Percentiles rank a stretch among this genome's conserved stretches.
These are phyloP conservation scores for Microvelia longipes DNA, from an alignment of 1,140 invertebrate species.

Conservation along the genomic window DNA sequence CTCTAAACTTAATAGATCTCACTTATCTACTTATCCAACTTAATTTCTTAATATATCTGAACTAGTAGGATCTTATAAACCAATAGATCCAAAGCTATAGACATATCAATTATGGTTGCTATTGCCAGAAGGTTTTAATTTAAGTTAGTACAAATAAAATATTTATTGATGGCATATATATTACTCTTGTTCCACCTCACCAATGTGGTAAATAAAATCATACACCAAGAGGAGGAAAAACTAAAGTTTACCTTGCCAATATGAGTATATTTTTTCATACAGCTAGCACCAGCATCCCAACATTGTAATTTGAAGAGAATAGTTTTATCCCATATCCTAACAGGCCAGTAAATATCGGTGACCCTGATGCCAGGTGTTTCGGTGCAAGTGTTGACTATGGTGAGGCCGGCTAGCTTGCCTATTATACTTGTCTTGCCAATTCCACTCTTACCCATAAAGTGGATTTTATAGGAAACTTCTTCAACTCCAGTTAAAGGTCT, in stretches of 20 bases:
- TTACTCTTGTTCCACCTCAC: no score
- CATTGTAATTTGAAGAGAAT: constrained; percentile 42
- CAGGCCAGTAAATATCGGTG: constrained; percentile 42
- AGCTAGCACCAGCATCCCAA: constrained; percentile 42
- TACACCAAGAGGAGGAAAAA: no score
- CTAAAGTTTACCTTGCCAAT: constrained; percentile 39
- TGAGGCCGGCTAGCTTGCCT: constrained; percentile 34
- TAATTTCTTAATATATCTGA: no score
- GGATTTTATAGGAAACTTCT: constrained; percentile 43
- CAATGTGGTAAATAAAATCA: no score
- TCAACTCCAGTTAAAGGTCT: constrained; percentile 34
- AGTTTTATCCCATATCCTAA: constrained; percentile 38
- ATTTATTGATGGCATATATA: no score
- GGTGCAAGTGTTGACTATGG: constrained; percentile 27
- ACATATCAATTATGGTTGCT: no score
- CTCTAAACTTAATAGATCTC: no score
- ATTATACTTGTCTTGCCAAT: constrained; percentile 40
- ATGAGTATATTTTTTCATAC: constrained; percentile 42
- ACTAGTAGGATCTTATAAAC: no score
- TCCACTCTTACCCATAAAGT: constrained; percentile 38
- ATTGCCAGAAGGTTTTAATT: no score
- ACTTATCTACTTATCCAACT: no score
- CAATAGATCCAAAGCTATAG: no score
- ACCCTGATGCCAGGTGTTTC: constrained; percentile 42
- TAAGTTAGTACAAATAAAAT: no score